phyloP scores from a whole-genome alignment of 2,113 vertebrate species.

The Peromyscus californicus region DNA sequence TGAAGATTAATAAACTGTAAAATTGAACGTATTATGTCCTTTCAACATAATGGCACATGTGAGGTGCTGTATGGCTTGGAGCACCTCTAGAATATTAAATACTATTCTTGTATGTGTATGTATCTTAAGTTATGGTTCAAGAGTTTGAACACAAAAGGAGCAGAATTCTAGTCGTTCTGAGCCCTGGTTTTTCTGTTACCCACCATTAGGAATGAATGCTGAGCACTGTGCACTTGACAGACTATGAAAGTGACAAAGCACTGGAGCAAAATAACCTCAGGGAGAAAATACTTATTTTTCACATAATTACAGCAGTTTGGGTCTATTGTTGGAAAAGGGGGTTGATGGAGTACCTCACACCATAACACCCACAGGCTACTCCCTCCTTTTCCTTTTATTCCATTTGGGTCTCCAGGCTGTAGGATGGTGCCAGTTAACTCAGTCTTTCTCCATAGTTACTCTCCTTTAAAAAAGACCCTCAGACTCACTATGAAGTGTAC shows the following conservation, averaged over 20 bases:
- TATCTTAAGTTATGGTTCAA: background rate
- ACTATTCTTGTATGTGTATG: background rate
- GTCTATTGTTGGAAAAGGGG: background rate
- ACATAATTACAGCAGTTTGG: no score
- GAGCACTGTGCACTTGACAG: background rate
- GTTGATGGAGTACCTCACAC: background rate
- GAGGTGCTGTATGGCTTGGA: conserved; percentile 86
- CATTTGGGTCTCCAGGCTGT: background rate
- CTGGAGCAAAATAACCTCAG: background rate
- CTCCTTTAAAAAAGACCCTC: background rate
- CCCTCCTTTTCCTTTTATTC: background rate
- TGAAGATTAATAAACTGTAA: conserved; percentile 89
- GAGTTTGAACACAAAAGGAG: background rate
- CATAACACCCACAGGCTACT: background rate
- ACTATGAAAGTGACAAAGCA: background rate
- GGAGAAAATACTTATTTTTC: background rate
- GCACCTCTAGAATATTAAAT: conserved; percentile 89
- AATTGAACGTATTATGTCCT: conserved; percentile 90
- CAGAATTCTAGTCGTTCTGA: conserved; percentile 5
- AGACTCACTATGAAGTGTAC: background rate
- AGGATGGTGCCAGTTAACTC: background rate
- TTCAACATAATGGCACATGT: conserved; percentile 87
- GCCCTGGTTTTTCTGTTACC: conserved; percentile 66
- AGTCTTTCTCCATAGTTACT: background rate
- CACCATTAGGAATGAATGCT: conserved; percentile 38